Evolutionary conservation across 2,797 vertebrate species (phyloP), one percentile per base, ranked within the genome.

Genomic region (Diceros bicornis): DNA sequence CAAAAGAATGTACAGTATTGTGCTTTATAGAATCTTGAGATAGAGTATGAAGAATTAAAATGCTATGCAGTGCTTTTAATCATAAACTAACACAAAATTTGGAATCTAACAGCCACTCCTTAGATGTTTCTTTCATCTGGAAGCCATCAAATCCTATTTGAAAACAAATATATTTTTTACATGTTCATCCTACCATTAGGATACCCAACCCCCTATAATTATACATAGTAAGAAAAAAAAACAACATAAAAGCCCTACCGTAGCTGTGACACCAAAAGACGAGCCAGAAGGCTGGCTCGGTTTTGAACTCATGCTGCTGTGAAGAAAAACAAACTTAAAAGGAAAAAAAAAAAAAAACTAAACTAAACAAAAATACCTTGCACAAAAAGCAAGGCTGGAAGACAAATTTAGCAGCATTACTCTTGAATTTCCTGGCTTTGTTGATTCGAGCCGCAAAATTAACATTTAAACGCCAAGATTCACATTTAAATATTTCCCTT

Each of bases 391-490:
- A 37, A 32, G 18, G 25, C n/a, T 94, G 61, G 55, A 84, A 92
- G 81, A 79, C 87, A 92, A 77, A 93, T 68, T 89, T 88, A 97
- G 71, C 75, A 89, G 77, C 64, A 10, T 14, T 68, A 64, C 44
- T 66, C 37, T 23, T 71, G 18, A n/a, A 83, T 82, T 96, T 97
- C 96, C 97, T 61, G 95, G 83, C 66, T 84, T 97, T 96, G 57
- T 13, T 34, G 37, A 64, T 14, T 37, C 7, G 2, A 37, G 94
- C 57, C 37, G 77, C 32, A 27, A 62, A 25, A 13, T 4, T 27
- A 9, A 61, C 52, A 62, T 29, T 50, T 81, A 88, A 87, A 78
- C n/a, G 74, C 66, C 64, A 25, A 50, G 21, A 1, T 20, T 66
- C 1, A 4, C 68, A 27, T 17, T 90, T 95, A 20, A 92, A 3